phyloP scores from a whole-genome alignment of 1,140 invertebrate genomes.

The Drosophila insularis region DNA sequence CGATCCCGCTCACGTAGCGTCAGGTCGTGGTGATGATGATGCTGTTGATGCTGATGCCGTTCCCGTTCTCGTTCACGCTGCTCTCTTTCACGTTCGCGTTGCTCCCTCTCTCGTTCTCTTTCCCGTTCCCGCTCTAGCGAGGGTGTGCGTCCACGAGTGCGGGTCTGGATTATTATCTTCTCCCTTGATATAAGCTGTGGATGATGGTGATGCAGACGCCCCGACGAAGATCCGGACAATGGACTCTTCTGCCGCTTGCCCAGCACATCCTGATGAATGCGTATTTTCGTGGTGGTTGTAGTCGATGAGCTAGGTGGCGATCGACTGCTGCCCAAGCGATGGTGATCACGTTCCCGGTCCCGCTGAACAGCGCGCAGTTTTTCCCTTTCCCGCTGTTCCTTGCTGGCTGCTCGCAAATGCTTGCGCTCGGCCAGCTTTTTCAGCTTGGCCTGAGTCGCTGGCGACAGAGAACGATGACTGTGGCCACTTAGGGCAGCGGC shows the following conservation, averaged over 20 bases:
- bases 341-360: conserved; percentile 73
- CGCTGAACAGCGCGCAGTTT: conserved; percentile 67
- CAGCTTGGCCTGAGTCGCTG: conserved; percentile 70
- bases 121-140: conserved; percentile 68
- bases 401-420: conserved; percentile 68
- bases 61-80: conserved; percentile 66
- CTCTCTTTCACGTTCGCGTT: conserved; percentile 83
- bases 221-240: conserved; percentile 44
- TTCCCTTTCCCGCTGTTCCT: conserved; percentile 76
- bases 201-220: conserved; percentile 66
- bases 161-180: conserved; percentile 78
- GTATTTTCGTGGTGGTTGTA: conserved; percentile 76
- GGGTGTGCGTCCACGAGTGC: conserved; percentile 69
- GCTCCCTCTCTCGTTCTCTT: conserved; percentile 59
- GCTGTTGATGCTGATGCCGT: conserved; percentile 16
- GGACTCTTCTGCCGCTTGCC: conserved; percentile 75
- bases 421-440: conserved; percentile 76
- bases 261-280: conserved; percentile 75
- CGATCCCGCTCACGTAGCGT: conserved; percentile 79
- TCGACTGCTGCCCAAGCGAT: conserved; percentile 66
- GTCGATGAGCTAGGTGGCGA: conserved; percentile 63
- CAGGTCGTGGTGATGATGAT: conserved; percentile 57
- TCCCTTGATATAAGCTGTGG: conserved; percentile 67
- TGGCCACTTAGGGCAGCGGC: conserved; percentile 70
- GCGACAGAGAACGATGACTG: conserved; percentile 67